Evolutionary conservation across 2,113 vertebrate genomes (phyloP).

Genomic region (Chlorodrepanis virens): DNA sequence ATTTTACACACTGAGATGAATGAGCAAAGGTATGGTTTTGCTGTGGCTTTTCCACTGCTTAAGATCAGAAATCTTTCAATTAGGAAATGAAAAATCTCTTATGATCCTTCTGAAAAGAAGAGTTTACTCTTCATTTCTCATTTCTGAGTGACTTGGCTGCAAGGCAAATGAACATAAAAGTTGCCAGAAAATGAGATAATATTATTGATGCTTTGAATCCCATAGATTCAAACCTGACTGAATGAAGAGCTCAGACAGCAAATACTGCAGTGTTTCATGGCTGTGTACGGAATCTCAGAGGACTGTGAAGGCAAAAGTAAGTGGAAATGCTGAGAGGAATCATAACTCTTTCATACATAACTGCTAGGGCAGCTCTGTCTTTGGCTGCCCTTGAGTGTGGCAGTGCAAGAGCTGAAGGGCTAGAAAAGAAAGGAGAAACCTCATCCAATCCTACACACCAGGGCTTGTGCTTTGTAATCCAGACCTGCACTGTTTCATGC

Average conservation of each 20-base stretch:
- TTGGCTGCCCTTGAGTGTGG: neutral
- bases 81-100: neutral
- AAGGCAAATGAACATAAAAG: neutral
- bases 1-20: conserved; percentile 1
- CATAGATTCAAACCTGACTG: neutral
- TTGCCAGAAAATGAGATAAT: neutral
- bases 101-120: neutral
- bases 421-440: neutral
- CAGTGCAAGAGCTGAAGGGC: neutral
- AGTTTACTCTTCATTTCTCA: neutral
- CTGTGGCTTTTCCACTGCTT: neutral
- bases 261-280: neutral
- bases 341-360: neutral
- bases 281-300: neutral
- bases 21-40: neutral
- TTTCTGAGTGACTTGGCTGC: neutral
- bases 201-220: neutral
- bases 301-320: neutral
- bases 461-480: neutral
- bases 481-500: neutral
- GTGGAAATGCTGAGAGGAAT: neutral
- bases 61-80: neutral
- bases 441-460: neutral
- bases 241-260: neutral
- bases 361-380: neutral